Evolutionary conservation across 2,797 vertebrate genomes (phyloP).

Genomic region (Malurus leucopterus): DNA sequence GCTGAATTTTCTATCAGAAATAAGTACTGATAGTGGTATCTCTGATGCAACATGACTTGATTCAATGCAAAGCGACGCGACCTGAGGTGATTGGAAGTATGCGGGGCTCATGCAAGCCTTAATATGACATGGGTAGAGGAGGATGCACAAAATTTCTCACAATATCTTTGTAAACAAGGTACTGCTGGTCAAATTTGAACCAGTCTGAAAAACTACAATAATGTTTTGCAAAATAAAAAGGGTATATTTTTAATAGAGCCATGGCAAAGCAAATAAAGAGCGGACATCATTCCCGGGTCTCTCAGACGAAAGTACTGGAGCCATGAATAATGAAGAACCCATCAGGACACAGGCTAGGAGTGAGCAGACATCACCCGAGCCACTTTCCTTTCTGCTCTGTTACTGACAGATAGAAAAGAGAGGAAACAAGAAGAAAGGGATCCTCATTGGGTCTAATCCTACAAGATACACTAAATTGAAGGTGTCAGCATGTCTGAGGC

Average conservation of each 20-base stretch:
- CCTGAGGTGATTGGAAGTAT: conserved; percentile 56
- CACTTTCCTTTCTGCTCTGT: background rate
- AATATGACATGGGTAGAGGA: background rate
- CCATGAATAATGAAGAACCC: background rate
- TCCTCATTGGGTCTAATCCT: background rate
- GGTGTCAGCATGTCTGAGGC: background rate
- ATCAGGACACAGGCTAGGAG: background rate
- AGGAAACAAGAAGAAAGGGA: background rate
- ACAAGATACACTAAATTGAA: background rate
- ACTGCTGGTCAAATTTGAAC: conserved; percentile 12
- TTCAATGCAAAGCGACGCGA: conserved; percentile 55
- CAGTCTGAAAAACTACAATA: background rate
- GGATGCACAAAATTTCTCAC: background rate
- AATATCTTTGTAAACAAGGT: conserved; percentile 21
- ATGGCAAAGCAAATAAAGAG: background rate
- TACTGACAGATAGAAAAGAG: background rate
- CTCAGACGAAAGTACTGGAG: background rate
- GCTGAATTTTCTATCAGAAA: conserved; percentile 56
- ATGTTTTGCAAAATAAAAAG: background rate
- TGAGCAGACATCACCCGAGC: background rate
- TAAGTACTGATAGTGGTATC: conserved; percentile 40
- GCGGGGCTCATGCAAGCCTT: background rate
- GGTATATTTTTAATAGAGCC: background rate
- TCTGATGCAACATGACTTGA: conserved; percentile 66
- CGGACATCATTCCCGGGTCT: background rate